phyloP scores from a whole-genome alignment of 2,888 invertebrate species.

The Stenotaenia linearis region DNA sequence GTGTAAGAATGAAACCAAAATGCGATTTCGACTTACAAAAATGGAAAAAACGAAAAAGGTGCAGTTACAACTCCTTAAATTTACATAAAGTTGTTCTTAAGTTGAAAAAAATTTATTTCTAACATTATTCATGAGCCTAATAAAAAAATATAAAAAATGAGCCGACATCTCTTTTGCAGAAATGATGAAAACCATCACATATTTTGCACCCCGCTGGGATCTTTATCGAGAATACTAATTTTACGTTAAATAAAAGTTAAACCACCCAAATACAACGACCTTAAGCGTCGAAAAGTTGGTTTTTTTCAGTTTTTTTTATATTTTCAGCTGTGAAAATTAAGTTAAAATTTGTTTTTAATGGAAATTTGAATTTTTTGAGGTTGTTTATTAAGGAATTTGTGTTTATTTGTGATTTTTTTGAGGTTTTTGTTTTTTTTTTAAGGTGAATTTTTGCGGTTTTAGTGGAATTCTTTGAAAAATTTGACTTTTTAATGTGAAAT shows the following conservation, averaged over 20 bases:
- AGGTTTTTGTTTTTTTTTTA: no score
- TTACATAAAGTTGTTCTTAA: neutral
- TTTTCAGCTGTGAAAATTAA: no score
- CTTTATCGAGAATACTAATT: neutral
- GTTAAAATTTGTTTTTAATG: no score
- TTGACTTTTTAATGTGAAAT: no score
- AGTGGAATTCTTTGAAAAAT: no score
- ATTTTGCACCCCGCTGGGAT: neutral
- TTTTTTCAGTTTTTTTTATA: no score
- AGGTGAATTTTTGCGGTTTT: no score
- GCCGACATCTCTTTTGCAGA: neutral
- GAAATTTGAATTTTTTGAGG: no score
- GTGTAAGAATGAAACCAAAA: no score
- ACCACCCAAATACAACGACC: neutral
- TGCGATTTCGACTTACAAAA: neutral
- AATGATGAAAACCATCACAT: constrained; percentile 21
- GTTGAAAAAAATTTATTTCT: neutral
- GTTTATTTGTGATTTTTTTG: no score
- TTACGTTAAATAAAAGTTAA: neutral
- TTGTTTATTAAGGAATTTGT: no score
- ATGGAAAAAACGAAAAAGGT: neutral
- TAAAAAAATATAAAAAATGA: neutral
- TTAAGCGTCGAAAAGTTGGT: neutral
- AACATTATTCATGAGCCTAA: constrained; percentile 2
- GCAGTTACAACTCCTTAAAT: neutral